phyloP scores from a whole-genome alignment of 2,888 invertebrate genomes.

The Strigamia crassipes region DNA sequence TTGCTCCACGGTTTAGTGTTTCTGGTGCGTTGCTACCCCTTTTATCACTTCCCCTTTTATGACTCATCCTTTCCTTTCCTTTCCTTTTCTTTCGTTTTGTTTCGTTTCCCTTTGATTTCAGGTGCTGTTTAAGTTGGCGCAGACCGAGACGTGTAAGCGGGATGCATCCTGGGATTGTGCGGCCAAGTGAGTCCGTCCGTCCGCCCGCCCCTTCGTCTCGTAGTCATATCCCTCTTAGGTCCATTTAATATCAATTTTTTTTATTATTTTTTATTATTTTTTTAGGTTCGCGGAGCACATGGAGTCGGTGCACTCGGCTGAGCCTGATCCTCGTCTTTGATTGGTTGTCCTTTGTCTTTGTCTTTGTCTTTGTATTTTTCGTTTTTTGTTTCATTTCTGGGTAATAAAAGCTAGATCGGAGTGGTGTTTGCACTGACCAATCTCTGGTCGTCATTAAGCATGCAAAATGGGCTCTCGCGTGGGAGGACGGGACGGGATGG shows the following conservation, averaged over 20 bases:
- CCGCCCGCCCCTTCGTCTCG: not conserved
- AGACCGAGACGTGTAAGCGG: constrained; percentile 59
- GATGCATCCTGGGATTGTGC: constrained; percentile 58
- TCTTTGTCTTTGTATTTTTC: no score
- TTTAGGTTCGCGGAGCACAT: constrained; percentile 44
- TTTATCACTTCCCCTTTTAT: constrained; percentile 37
- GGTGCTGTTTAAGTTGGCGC: constrained; percentile 62
- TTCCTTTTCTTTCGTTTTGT: no score
- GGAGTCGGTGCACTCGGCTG: constrained; percentile 38
- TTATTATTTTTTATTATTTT: not conserved
- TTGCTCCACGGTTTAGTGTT: constrained; percentile 62
- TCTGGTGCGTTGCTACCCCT: constrained; percentile 55
- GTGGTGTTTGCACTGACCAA: constrained; percentile 39
- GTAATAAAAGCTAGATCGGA: constrained; percentile 29
- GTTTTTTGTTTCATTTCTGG: constrained; percentile 37
- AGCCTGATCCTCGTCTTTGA: constrained; percentile 34
- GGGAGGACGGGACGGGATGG: constrained; percentile 13
- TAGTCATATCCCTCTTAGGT: not conserved
- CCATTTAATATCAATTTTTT: not conserved
- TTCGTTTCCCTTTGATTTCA: no score
- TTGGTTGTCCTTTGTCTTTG: constrained; percentile 38
- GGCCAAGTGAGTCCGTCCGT: constrained; percentile 48
- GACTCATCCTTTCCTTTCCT: constrained; percentile 28
- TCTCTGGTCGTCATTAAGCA: constrained; percentile 38
- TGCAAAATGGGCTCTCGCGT: constrained; percentile 39